phyloP scores from a whole-genome alignment of 2,888 invertebrate genomes.

The Synanthedon tipuliformis region DNA sequence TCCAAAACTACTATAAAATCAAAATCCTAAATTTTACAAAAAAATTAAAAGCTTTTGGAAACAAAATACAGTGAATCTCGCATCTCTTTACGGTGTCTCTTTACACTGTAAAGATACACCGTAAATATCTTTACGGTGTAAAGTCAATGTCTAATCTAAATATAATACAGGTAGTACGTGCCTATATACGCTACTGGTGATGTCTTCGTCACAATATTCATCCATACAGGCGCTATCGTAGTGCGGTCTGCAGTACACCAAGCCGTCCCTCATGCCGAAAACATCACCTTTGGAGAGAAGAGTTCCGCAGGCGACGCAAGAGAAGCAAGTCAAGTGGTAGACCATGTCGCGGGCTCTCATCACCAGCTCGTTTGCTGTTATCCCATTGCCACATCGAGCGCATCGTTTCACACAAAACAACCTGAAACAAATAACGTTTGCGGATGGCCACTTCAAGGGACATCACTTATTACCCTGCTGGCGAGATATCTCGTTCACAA shows the following conservation, averaged over 20 bases:
- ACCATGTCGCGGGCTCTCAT: conserved; percentile 90
- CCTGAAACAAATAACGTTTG: conserved; percentile 67
- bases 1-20: too few relatives aligned
- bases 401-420: conserved; percentile 88
- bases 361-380: conserved; percentile 88
- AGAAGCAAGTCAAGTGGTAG: conserved; percentile 91
- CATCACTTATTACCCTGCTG: conserved; percentile 1
- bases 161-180: conserved; percentile 7
- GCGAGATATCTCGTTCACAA: too few relatives aligned
- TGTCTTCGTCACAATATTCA: conserved; percentile 73
- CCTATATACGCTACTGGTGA: conserved; percentile 54
- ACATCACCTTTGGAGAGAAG: conserved; percentile 89
- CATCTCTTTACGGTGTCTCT: too few relatives aligned
- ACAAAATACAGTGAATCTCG: too few relatives aligned
- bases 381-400: conserved; percentile 85
- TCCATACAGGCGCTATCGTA: conserved; percentile 71
- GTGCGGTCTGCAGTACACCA: conserved; percentile 78
- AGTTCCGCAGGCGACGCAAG: conserved; percentile 85
- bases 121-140: too few relatives aligned
- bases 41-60: too few relatives aligned
- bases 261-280: conserved; percentile 87
- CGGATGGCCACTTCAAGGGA: conserved; percentile 3
- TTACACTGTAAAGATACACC: too few relatives aligned
- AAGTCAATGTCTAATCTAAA: too few relatives aligned
- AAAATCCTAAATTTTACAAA: too few relatives aligned